A percentile compares a stretch with the other conserved stretches of the same genome.
phyloP scores from a whole-genome alignment of 2,113 vertebrate genomes.

The Rhinolophus ferrumequinum region DNA sequence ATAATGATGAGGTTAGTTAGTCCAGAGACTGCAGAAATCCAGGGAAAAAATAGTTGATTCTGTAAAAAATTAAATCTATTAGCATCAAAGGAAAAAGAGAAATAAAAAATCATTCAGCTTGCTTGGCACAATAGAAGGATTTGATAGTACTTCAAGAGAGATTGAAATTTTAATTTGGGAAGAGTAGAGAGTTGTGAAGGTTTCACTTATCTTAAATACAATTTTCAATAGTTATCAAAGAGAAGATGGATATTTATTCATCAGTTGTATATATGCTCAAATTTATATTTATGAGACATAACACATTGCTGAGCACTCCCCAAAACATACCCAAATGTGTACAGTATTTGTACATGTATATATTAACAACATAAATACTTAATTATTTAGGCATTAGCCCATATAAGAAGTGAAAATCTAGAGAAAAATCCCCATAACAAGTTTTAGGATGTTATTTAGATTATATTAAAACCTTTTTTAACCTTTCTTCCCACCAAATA shows the following conservation, averaged over 20 bases:
- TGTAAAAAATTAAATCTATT: not conserved
- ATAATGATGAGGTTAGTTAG: not conserved
- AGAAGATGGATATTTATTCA: not conserved
- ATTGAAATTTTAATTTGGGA: not conserved
- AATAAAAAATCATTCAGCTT: not conserved
- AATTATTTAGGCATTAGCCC: not conserved
- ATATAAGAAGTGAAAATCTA: not conserved
- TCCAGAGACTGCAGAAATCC: not conserved
- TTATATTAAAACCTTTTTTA: not conserved
- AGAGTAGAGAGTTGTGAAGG: not conserved
- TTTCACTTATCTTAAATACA: not conserved
- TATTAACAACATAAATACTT: not conserved
- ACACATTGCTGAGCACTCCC: not conserved
- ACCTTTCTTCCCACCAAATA: not conserved
- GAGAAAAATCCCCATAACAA: not conserved
- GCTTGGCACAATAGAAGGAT: not conserved
- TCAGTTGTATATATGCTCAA: not conserved
- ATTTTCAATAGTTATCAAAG: not conserved
- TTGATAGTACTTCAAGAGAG: not conserved
- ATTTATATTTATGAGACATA: not conserved
- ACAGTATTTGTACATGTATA: fast-evolving
- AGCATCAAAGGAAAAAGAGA: not conserved
- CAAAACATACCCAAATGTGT: not conserved
- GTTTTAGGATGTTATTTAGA: not conserved
- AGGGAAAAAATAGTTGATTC: not conserved